Percentiles rank a stretch among this genome's conserved stretches.
These are phyloP conservation scores for Lapara coniferarum DNA, from an alignment of 2,888 invertebrate genomes.

Conservation along the genomic window DNA sequence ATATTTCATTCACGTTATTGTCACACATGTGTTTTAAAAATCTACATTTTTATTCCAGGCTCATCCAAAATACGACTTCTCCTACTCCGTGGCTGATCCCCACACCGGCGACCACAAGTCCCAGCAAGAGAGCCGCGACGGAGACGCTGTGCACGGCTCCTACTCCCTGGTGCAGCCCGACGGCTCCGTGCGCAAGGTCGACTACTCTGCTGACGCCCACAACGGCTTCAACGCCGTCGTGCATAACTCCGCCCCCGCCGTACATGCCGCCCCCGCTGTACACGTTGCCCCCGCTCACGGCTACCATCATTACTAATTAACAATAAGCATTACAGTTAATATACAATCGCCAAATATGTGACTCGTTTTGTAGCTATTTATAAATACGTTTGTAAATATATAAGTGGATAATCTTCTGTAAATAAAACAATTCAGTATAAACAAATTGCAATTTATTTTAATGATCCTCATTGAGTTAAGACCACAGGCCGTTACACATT, in stretches of 20 bases:
- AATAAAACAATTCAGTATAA: no score
- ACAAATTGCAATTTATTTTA: no score
- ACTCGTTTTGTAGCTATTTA: neutral
- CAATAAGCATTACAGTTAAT: neutral
- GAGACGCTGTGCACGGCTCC: constrained; percentile 80
- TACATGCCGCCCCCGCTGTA: constrained; percentile 48
- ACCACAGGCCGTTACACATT: no score
- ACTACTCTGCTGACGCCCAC: constrained; percentile 25
- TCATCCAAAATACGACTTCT: constrained; percentile 77
- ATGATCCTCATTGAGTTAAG: no score
- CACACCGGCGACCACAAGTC: constrained; percentile 69
- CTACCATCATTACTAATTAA: constrained; percentile 51
- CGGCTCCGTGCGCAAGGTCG: constrained; percentile 24
- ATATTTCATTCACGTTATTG: neutral
- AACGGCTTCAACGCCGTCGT: constrained; percentile 70
- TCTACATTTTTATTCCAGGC: constrained; percentile 48
- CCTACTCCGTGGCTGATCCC: constrained; percentile 73
- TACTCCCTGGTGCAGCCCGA: constrained; percentile 60
- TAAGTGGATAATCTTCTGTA: no score
- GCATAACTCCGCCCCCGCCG: constrained; percentile 65
- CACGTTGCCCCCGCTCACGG: constrained; percentile 50
- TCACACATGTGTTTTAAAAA: neutral
- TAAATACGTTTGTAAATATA: no score
- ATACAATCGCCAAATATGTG: neutral
- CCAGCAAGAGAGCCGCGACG: constrained; percentile 76